Conservation (phyloP, 2,113 vertebrate species). For the Monarcha castaneiventris region DNA sequence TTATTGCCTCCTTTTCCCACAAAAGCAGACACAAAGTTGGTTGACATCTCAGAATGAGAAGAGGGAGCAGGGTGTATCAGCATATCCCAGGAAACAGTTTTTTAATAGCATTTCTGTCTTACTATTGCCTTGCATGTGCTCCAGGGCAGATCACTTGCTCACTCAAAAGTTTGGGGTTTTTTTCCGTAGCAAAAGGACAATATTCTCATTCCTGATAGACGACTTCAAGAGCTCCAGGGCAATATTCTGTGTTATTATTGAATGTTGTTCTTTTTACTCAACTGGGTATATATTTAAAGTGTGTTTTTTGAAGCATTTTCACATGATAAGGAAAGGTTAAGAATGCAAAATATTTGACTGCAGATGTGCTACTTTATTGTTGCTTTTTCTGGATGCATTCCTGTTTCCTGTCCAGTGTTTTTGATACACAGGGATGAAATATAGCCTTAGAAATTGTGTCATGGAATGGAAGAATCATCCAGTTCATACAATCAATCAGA, state of each 20-base stretch:
- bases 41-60: not conserved
- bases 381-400: not conserved
- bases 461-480: not conserved
- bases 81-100: not conserved
- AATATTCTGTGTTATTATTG: constrained; percentile 2
- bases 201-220: not conserved
- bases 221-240: not conserved
- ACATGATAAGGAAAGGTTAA: constrained; percentile 9
- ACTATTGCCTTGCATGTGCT: not conserved
- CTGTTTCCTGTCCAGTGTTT: not conserved
- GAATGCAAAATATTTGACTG: not conserved
- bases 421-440: not conserved
- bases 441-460: not conserved
- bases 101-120: not conserved
- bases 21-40: not conserved
- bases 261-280: not conserved
- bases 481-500: not conserved
- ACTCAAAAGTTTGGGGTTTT: not conserved
- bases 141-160: not conserved
- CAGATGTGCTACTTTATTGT: not conserved
- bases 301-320: not conserved
- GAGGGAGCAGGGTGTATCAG: not conserved
- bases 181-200: not conserved
- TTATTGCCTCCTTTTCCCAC: not conserved
- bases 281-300: not conserved